Conservation (phyloP, 2,888 invertebrate species). For the Spodoptera exigua region DNA sequence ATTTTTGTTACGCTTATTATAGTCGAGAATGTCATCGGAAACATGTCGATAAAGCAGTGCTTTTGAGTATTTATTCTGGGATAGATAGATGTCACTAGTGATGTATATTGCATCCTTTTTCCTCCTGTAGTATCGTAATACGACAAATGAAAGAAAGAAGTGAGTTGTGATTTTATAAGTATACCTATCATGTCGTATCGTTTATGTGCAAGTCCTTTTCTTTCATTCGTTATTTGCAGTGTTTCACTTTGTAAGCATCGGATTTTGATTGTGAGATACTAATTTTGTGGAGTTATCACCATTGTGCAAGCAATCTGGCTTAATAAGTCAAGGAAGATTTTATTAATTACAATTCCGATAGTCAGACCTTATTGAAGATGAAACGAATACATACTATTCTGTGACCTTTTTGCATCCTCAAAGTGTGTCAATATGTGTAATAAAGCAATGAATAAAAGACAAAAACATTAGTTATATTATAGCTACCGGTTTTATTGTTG, state of each 20-base stretch:
- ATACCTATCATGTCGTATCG: constrained; percentile 60
- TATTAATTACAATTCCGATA: constrained; percentile 61
- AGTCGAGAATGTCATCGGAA: constrained; percentile 31
- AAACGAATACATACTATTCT: constrained; percentile 76
- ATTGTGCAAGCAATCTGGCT: constrained; percentile 34
- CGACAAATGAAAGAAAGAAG: constrained; percentile 60
- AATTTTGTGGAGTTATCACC: constrained; percentile 49
- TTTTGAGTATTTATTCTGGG: constrained; percentile 7
- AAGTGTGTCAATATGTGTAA: constrained; percentile 79
- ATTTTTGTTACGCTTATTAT: too few species aligned
- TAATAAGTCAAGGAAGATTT: constrained; percentile 42
- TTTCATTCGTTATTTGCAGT: constrained; percentile 81
- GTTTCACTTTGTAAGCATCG: constrained; percentile 77
- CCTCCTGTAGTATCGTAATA: constrained; percentile 53
- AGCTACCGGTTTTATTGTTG: constrained; percentile 76
- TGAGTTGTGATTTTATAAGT: constrained; percentile 59
- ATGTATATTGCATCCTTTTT: constrained; percentile 50
- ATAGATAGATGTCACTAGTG: constrained; percentile 50
- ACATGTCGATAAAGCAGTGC: constrained; percentile 52
- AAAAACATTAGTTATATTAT: constrained; percentile 64
- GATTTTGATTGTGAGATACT: constrained; percentile 61
- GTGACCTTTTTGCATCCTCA: constrained; percentile 80
- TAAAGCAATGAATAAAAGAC: constrained; percentile 69
- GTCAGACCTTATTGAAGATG: constrained; percentile 66
- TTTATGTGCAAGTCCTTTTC: constrained; percentile 64